Percentiles rank a stretch among this genome's conserved stretches.
Conservation (phyloP, 2,888 invertebrate species). For the Ichneumoninae sp. region DNA sequence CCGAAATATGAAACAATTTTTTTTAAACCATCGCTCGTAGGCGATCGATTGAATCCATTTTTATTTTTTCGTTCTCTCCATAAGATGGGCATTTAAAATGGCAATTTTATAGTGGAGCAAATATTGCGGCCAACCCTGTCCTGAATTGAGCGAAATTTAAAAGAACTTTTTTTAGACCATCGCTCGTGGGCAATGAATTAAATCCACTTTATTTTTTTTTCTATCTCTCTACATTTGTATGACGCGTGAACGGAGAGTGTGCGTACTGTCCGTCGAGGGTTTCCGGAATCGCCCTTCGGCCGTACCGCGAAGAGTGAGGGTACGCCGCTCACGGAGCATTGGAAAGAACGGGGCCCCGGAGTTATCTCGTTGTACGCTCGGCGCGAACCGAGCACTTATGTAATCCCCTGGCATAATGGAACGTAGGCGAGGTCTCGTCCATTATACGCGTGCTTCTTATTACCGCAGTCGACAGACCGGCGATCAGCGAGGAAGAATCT, state of each 20-base stretch:
- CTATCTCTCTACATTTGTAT: neutral
- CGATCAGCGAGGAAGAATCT: conserved; percentile 50
- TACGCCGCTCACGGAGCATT: neutral
- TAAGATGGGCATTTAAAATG: too few relatives aligned
- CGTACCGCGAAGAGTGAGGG: neutral
- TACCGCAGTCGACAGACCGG: conserved; percentile 46
- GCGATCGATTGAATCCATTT: too few relatives aligned
- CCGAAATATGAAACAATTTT: neutral
- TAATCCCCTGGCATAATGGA: conserved; percentile 73
- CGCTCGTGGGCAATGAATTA: neutral
- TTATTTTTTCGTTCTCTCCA: too few relatives aligned
- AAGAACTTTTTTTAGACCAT: neutral
- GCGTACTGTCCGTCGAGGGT: neutral
- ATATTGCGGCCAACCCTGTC: too few relatives aligned
- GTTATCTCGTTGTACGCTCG: conserved; percentile 15
- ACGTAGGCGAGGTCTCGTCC: conserved; percentile 75
- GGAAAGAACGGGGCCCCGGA: neutral
- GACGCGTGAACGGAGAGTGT: neutral
- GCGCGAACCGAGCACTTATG: conserved; percentile 68
- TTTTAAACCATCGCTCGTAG: too few relatives aligned
- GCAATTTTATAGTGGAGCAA: too few relatives aligned
- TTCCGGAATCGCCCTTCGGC: conserved; percentile 12
- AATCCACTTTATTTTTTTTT: neutral
- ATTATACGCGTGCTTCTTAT: conserved; percentile 68
- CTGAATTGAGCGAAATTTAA: too few relatives aligned